phyloP scores from a whole-genome alignment of 2,797 vertebrate species.

The Threskiornis aethiopicus region DNA sequence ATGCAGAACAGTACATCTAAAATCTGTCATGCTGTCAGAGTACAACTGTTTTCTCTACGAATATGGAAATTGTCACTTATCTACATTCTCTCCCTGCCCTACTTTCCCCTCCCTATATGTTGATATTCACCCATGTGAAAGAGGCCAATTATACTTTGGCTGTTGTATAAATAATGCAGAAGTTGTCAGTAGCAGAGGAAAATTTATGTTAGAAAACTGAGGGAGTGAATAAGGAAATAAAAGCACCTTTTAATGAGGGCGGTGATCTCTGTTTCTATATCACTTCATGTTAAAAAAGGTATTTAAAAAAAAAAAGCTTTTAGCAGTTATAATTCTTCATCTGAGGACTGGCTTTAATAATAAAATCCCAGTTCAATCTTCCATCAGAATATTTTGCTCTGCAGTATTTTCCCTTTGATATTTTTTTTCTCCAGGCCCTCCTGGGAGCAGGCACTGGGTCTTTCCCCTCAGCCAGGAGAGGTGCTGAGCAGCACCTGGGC shows the following conservation, averaged over 20 bases:
- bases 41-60: background rate
- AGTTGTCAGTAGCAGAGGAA: slow-evolving; percentile 6
- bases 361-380: background rate
- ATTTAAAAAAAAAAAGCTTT: background rate
- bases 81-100: slow-evolving; percentile 12
- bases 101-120: background rate
- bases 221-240: background rate
- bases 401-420: background rate
- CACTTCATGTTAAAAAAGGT: background rate
- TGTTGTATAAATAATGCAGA: slow-evolving; percentile 22
- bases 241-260: background rate
- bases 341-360: background rate
- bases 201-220: background rate
- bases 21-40: background rate
- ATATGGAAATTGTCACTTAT: slow-evolving; percentile 24
- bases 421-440: background rate
- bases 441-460: background rate
- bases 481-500: background rate
- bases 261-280: background rate
- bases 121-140: slow-evolving; percentile 48
- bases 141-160: slow-evolving; percentile 32
- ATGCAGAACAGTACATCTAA: background rate
- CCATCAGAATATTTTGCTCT: background rate
- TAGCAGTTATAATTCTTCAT: background rate
- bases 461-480: background rate